Conservation (phyloP, 2,888 invertebrate species). For the Drosophila fulvimacula region DNA sequence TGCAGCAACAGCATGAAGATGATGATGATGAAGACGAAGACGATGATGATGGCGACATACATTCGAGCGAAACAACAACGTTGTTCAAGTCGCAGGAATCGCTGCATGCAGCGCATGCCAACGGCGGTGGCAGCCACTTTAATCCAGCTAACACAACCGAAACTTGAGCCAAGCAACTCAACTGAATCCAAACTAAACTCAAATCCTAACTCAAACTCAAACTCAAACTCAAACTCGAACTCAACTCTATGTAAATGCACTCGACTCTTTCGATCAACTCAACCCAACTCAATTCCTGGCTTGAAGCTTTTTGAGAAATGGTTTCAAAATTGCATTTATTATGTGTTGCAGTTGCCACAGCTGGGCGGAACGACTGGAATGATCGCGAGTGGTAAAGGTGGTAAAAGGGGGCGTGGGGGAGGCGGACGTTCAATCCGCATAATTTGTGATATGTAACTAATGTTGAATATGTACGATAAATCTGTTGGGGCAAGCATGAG, state of each 20-base stretch:
- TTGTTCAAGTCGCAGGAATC: constrained; percentile 66
- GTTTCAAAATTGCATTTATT: constrained; percentile 70
- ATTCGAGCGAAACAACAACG: constrained; percentile 70
- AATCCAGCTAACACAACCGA: constrained; percentile 41
- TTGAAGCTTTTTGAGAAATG: constrained; percentile 40
- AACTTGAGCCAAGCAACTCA: constrained; percentile 8
- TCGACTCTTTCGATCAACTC: constrained; percentile 21
- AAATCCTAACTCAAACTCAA: constrained; percentile 15
- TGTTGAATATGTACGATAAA: constrained; percentile 49
- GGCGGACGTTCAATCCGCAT: constrained; percentile 30
- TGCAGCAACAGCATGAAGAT: too few species aligned
- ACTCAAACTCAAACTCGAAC: constrained; percentile 12
- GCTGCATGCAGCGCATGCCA: constrained; percentile 43
- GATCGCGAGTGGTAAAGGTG: too few species aligned
- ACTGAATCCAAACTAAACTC: background rate
- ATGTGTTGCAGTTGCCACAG: constrained; percentile 5
- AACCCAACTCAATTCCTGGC: constrained; percentile 3
- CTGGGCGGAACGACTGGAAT: background rate
- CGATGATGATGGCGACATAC: constrained; percentile 60
- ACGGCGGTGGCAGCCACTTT: constrained; percentile 47
- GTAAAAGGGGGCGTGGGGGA: constrained; percentile 9
- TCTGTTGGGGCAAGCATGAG: constrained; percentile 5
- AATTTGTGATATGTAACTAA: constrained; percentile 59
- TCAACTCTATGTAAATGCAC: constrained; percentile 16
- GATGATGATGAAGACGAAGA: constrained; percentile 29